Percentiles rank a stretch among this genome's conserved stretches.
Conservation (phyloP, 2,113 vertebrate species). For the Scopus umbretta region DNA sequence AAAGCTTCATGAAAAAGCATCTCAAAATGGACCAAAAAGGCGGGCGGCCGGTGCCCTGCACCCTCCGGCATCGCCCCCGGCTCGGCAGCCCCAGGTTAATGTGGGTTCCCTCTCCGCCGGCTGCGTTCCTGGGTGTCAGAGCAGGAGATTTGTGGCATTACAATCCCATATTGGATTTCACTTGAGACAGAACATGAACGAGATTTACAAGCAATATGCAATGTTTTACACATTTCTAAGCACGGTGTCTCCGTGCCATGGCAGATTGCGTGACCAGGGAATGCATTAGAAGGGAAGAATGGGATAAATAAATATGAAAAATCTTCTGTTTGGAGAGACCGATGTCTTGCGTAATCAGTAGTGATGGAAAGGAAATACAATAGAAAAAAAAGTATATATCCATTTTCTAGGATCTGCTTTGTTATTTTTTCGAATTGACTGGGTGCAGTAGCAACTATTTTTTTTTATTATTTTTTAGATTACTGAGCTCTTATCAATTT, state of each 20-base stretch:
- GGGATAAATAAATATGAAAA: conserved; percentile 23
- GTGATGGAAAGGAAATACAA: conserved; percentile 9
- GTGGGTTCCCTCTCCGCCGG: not conserved
- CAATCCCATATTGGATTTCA: not conserved
- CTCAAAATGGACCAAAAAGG: not conserved
- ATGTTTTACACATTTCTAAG: not conserved
- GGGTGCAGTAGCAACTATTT: not conserved
- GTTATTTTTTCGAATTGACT: not conserved
- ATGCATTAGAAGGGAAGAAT: not conserved
- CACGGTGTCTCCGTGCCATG: fast-evolving
- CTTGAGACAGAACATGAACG: not conserved
- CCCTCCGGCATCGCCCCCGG: not conserved
- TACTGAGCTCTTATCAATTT: not conserved
- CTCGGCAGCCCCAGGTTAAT: not conserved
- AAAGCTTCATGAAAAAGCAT: not conserved
- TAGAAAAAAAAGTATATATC: not conserved
- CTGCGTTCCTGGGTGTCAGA: not conserved
- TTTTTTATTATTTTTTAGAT: not conserved
- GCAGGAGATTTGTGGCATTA: not conserved
- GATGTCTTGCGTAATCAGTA: conserved; percentile 9
- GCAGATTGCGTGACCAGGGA: not conserved
- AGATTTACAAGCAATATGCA: not conserved
- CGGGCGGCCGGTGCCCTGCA: not conserved
- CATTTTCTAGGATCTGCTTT: not conserved
- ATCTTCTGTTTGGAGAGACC: not conserved